Percentiles rank a stretch among this genome's conserved stretches.
These are phyloP conservation scores for Ectropis crepuscularia DNA, from an alignment of 2,888 invertebrate genomes.

Conservation along the genomic window DNA sequence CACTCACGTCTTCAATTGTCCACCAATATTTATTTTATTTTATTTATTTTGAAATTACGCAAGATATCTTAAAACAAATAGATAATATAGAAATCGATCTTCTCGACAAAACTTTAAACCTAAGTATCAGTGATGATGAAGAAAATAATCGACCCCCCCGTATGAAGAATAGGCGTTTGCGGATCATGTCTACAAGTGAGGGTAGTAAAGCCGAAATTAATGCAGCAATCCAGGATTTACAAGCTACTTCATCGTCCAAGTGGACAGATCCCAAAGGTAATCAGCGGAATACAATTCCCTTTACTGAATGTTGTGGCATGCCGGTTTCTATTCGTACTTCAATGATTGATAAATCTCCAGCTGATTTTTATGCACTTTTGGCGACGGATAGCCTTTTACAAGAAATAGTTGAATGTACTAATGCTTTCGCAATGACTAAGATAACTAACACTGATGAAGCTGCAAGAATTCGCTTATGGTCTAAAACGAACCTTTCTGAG, in stretches of 20 bases:
- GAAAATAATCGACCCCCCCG: constrained; percentile 30
- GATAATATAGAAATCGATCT: constrained; percentile 43
- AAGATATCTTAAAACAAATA: constrained; percentile 31
- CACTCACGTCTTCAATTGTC: too few relatives aligned
- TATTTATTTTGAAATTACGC: constrained; percentile 25
- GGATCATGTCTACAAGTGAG: neutral
- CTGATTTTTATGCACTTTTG: constrained; percentile 4
- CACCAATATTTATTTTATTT: neutral
- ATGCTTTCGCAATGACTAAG: neutral
- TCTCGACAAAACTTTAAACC: constrained; percentile 38
- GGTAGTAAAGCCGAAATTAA: neutral
- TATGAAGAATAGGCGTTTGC: neutral
- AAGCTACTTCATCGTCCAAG: constrained; percentile 31
- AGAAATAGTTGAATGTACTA: neutral
- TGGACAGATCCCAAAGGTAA: constrained; percentile 42
- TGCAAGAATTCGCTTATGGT: constrained; percentile 1
- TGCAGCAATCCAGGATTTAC: neutral
- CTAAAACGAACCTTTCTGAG: neutral
- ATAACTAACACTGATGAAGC: constrained; percentile 1
- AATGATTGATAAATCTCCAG: constrained; percentile 26
- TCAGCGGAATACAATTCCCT: too few relatives aligned
- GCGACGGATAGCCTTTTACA: too few relatives aligned
- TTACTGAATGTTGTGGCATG: too few relatives aligned
- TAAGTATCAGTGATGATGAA: constrained; percentile 37
- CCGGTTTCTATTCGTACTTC: constrained; percentile 36